Percentiles rank a stretch among this genome's conserved stretches.
Conservation (phyloP, 2,113 vertebrate species). For the Semnopithecus entellus region DNA sequence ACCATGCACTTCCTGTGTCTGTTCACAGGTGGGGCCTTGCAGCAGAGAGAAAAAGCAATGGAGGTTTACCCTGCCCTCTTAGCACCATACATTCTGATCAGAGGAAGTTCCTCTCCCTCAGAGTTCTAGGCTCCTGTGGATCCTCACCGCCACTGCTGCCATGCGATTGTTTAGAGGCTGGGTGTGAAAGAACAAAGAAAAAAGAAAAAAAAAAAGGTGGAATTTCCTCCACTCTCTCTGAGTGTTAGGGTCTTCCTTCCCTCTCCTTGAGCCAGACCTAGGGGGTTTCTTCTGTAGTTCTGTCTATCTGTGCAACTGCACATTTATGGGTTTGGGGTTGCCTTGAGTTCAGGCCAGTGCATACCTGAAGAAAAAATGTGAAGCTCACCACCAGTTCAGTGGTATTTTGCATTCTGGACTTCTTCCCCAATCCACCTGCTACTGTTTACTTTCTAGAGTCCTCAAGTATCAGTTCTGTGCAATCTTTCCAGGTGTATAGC, state of each 20-base stretch:
- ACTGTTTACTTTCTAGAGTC: neutral
- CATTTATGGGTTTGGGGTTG: too few species aligned
- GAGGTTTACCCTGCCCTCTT: neutral
- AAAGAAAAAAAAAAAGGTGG: neutral
- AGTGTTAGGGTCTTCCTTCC: too few species aligned
- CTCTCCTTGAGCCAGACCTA: neutral
- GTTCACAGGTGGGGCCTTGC: neutral
- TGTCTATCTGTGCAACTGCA: neutral
- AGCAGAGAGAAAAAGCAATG: neutral
- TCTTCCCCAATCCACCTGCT: neutral
- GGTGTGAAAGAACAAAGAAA: neutral
- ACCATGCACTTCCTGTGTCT: neutral
- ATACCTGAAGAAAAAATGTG: neutral
- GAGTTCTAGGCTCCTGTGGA: neutral
- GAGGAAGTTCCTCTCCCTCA: neutral
- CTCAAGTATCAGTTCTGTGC: neutral
- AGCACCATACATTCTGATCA: neutral
- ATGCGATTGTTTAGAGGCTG: neutral
- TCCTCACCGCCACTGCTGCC: too few species aligned
- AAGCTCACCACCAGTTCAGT: neutral
- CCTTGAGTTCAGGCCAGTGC: neutral
- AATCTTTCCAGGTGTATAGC: too few species aligned
- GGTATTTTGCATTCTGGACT: neutral
- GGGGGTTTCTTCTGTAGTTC: neutral
- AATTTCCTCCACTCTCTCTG: neutral